Percentiles rank a stretch among this genome's conserved stretches.
These are phyloP conservation scores for Sphaeridia pumilis DNA, from an alignment of 2,888 invertebrate genomes.

Conservation along the genomic window DNA sequence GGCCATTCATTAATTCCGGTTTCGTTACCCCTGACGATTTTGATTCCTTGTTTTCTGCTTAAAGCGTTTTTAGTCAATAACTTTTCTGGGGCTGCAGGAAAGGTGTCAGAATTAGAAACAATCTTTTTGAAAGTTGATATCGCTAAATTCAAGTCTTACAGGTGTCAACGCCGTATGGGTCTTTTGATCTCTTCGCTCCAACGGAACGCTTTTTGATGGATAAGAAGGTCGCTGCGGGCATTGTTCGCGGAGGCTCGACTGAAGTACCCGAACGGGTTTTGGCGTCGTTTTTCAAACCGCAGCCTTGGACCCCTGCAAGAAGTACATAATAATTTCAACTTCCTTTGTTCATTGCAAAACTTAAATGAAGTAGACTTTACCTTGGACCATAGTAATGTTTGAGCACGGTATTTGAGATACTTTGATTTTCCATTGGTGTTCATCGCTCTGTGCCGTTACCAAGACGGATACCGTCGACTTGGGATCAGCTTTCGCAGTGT, in stretches of 20 bases:
- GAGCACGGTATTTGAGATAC: constrained; percentile 25
- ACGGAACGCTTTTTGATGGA: background rate
- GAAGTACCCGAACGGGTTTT: background rate
- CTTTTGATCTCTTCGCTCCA: too few relatives aligned
- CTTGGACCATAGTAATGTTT: constrained; percentile 18
- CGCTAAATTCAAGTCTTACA: too few relatives aligned
- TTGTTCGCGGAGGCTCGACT: constrained; percentile 1
- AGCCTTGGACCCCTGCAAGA: background rate
- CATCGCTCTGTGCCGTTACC: constrained; percentile 28
- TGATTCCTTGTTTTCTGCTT: constrained; percentile 6
- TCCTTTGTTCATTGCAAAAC: constrained; percentile 2
- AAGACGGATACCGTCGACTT: constrained; percentile 20
- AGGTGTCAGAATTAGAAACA: too few relatives aligned
- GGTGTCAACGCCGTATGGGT: too few relatives aligned
- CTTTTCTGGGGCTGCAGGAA: constrained; percentile 15
- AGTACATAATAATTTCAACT: background rate
- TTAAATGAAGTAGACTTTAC: constrained; percentile 9
- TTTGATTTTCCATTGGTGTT: constrained; percentile 27
- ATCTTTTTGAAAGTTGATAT: too few relatives aligned
- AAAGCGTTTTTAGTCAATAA: constrained; percentile 19
- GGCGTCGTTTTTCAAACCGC: constrained; percentile 19
- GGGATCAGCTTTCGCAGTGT: constrained; percentile 17
- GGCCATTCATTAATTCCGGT: constrained; percentile 33
- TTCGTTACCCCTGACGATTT: constrained; percentile 30
- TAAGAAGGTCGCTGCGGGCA: constrained; percentile 5